phyloP scores from a whole-genome alignment of 2,888 invertebrate species.

The Drosophila nr. medialis region DNA sequence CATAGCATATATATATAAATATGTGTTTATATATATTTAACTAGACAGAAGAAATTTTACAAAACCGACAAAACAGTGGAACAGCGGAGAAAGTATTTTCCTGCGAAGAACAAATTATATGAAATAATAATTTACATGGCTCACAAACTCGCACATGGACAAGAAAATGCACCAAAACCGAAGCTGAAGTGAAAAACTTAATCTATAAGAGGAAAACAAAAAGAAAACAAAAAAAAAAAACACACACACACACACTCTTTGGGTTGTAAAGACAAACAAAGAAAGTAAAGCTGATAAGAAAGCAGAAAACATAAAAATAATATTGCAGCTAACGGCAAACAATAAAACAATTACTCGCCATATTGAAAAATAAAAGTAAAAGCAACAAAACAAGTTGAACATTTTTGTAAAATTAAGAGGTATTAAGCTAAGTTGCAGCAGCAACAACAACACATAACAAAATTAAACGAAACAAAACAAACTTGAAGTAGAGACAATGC shows the following conservation, averaged over 20 bases:
- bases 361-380: slow-evolving; percentile 52
- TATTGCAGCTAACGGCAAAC: slow-evolving; percentile 60
- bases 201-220: slow-evolving; percentile 40
- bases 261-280: slow-evolving; percentile 70
- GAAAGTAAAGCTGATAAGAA: slow-evolving; percentile 46
- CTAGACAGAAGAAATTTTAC: slow-evolving; percentile 41
- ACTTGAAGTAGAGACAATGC: slow-evolving; percentile 52
- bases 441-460: slow-evolving; percentile 5
- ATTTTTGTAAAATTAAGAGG: slow-evolving; percentile 50
- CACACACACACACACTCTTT: slow-evolving; percentile 60
- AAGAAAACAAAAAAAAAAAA: neutral
- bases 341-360: slow-evolving; percentile 83
- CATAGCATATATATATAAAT: slow-evolving; percentile 26
- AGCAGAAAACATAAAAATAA: slow-evolving; percentile 28
- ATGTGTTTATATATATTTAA: slow-evolving; percentile 22
- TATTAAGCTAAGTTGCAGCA: slow-evolving; percentile 33
- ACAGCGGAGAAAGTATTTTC: slow-evolving; percentile 29
- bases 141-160: slow-evolving; percentile 31
- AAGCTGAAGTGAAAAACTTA: slow-evolving; percentile 49
- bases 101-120: slow-evolving; percentile 19
- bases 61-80: slow-evolving; percentile 31
- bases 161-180: slow-evolving; percentile 31
- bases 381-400: slow-evolving; percentile 31
- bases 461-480: slow-evolving; percentile 7
- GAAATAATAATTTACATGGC: slow-evolving; percentile 44